These are phyloP conservation scores for Anthopleura sola DNA, from an alignment of 64 coral and sea anemone genomes.

Conservation along the genomic window DNA sequence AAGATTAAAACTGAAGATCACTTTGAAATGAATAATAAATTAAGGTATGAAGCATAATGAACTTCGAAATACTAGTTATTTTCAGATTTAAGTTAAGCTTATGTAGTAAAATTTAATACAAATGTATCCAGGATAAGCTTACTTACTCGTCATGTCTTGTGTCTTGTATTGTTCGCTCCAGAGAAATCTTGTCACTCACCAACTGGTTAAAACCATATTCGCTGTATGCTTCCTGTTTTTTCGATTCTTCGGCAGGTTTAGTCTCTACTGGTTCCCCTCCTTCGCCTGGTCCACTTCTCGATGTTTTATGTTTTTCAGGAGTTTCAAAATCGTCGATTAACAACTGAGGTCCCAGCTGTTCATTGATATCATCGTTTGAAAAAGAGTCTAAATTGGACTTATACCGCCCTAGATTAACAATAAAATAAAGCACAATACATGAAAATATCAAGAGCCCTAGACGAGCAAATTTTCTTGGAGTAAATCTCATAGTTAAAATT, in stretches of 20 bases:
- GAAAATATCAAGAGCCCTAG: constrained; percentile 7
- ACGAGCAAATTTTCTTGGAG: neutral
- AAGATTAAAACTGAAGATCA: neutral
- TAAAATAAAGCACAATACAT: neutral
- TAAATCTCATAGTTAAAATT: neutral
- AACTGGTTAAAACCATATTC: constrained; percentile 95
- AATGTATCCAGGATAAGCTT: too few relatives aligned
- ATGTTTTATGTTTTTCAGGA: constrained; percentile 57
- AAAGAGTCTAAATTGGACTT: constrained; percentile 11
- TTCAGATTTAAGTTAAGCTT: neutral
- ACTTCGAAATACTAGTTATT: neutral
- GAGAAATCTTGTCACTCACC: constrained; percentile 90
- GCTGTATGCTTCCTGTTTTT: constrained; percentile 71
- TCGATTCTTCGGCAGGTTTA: constrained; percentile 46
- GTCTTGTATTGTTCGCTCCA: constrained; percentile 75
- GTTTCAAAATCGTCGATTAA: constrained; percentile 89
- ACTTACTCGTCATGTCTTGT: constrained; percentile 91
- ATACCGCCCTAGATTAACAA: neutral
- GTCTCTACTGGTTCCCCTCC: constrained; percentile 78
- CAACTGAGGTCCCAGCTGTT: constrained; percentile 39
- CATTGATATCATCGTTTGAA: neutral
- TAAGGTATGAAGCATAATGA: neutral
- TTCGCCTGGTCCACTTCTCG: constrained; percentile 56
- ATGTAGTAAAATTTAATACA: too few relatives aligned
- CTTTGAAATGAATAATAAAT: neutral